Evolutionary conservation across 2,797 vertebrate species (phyloP).

Genomic region (Uromys caudimaculatus): DNA sequence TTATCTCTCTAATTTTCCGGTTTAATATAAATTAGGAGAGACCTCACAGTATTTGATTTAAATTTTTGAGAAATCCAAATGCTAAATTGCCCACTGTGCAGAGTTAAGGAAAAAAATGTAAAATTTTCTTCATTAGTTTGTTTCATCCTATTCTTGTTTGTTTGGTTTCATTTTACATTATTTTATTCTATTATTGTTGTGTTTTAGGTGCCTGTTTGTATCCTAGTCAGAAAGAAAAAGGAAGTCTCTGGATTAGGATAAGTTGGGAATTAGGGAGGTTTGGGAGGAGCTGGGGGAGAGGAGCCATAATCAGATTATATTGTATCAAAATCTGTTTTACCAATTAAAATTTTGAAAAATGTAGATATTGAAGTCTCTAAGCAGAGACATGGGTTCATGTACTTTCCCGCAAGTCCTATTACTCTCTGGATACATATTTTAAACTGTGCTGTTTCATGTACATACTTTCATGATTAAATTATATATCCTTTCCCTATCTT

Average conservation of each 20-base stretch:
- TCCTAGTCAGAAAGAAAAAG: background rate
- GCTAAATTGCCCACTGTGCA: background rate
- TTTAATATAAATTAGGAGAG: background rate
- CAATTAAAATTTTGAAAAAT: background rate
- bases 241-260: background rate
- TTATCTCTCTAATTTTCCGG: background rate
- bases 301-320: background rate
- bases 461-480: background rate
- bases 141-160: background rate
- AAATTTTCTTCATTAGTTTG: background rate
- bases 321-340: background rate
- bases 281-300: background rate
- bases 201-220: background rate
- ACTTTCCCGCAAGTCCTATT: background rate
- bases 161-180: too few relatives aligned
- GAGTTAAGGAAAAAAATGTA: background rate
- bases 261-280: background rate
- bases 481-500: background rate
- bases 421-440: background rate
- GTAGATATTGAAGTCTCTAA: background rate
- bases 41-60: background rate
- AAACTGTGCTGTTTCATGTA: background rate
- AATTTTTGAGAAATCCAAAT: background rate
- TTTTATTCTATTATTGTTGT: background rate
- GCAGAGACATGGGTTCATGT: background rate